These are phyloP conservation scores for Eurypyga helias DNA, from an alignment of 2,113 vertebrate species.

Conservation along the genomic window DNA sequence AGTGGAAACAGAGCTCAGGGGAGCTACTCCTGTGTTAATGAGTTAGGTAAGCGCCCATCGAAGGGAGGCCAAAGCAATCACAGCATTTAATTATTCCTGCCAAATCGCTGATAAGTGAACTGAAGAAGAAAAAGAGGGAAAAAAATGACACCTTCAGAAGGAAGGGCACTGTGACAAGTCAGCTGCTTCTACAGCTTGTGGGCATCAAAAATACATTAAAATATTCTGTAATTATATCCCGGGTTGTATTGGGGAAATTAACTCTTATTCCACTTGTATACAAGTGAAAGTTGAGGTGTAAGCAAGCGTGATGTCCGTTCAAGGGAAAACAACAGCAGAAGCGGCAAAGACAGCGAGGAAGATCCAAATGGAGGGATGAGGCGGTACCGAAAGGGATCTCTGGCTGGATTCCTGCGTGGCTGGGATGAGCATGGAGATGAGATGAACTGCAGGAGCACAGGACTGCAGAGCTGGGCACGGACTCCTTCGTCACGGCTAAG, in stretches of 20 bases:
- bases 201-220: not conserved
- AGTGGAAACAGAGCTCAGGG: not conserved
- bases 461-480: not conserved
- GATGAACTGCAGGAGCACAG: not conserved
- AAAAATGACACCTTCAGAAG: not conserved
- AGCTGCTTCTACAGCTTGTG: not conserved
- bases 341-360: not conserved
- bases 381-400: not conserved
- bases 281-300: not conserved
- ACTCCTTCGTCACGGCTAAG: not conserved
- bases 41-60: not conserved
- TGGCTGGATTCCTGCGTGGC: not conserved
- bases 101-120: not conserved
- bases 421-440: not conserved
- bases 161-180: not conserved
- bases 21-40: not conserved
- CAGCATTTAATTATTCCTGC: not conserved
- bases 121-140: not conserved
- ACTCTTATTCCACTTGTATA: not conserved
- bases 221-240: not conserved
- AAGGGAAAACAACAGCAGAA: not conserved
- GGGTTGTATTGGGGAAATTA: not conserved
- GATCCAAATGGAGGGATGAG: not conserved
- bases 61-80: not conserved
- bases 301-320: not conserved